A percentile compares a stretch with the other conserved stretches of the same genome.
These are phyloP conservation scores for Protophormia terraenovae DNA, from an alignment of 2,888 invertebrate species.

Conservation along the genomic window DNA sequence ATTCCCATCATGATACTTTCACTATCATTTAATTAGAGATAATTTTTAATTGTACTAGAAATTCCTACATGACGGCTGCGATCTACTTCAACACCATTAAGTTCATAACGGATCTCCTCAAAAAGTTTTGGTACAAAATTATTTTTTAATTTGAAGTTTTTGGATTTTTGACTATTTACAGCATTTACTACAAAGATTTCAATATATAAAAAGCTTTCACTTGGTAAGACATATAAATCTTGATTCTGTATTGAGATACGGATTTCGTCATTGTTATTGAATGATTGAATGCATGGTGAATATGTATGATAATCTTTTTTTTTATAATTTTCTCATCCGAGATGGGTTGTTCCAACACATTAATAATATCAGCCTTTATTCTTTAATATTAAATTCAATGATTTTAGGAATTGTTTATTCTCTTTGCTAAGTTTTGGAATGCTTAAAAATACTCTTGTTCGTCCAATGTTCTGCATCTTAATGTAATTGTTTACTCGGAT, in stretches of 20 bases:
- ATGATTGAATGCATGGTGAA: slow-evolving; percentile 70
- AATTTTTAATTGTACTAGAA: slow-evolving; percentile 76
- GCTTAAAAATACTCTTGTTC: no score
- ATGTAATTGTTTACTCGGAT: no score
- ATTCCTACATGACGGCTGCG: slow-evolving; percentile 72
- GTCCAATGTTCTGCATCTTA: no score
- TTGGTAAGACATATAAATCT: slow-evolving; percentile 71
- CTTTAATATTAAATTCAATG: no score
- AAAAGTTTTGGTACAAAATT: slow-evolving; percentile 73
- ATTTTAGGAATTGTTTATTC: no score
- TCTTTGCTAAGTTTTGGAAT: no score
- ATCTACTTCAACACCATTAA: slow-evolving; percentile 76
- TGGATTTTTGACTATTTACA: slow-evolving; percentile 13
- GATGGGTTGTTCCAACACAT: no score
- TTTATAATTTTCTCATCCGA: slow-evolving; percentile 21
- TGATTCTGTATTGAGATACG: slow-evolving; percentile 66
- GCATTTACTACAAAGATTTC: slow-evolving; percentile 64
- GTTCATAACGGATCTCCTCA: slow-evolving; percentile 76
- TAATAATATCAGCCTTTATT: no score
- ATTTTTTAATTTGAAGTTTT: slow-evolving; percentile 67
- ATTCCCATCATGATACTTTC: slow-evolving; percentile 59
- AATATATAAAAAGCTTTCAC: slow-evolving; percentile 73
- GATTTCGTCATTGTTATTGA: slow-evolving; percentile 71
- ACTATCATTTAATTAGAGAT: no score
- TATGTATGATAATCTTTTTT: slow-evolving; percentile 71